Evolutionary conservation across 2,888 invertebrate species (phyloP).

Genomic region (Troilus luridus): DNA sequence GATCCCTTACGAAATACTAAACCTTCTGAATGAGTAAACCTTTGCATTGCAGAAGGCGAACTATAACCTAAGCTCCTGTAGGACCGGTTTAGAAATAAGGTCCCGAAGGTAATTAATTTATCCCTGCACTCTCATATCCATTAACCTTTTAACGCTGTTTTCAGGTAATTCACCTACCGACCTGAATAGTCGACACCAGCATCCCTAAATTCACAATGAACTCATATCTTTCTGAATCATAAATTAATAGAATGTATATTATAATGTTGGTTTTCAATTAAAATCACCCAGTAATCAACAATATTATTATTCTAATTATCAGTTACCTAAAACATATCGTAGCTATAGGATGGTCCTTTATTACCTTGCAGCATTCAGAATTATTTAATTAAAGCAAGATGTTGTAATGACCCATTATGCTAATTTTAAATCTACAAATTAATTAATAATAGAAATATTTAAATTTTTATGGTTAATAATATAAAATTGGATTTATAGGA

Average conservation of each 20-base stretch:
- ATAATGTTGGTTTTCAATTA: background rate
- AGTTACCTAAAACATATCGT: background rate
- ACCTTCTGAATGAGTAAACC: background rate
- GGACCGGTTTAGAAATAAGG: background rate
- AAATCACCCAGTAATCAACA: background rate
- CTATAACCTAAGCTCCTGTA: background rate
- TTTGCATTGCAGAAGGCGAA: background rate
- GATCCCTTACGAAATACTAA: background rate
- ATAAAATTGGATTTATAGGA: too few species aligned
- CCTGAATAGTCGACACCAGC: background rate
- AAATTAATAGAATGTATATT: background rate
- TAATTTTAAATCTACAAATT: background rate
- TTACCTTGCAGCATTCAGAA: background rate
- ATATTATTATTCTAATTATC: background rate
- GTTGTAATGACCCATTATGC: background rate
- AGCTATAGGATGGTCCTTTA: background rate
- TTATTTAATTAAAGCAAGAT: background rate
- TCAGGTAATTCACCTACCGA: background rate
- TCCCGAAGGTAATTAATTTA: background rate
- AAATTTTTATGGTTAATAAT: too few species aligned
- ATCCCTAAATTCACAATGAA: background rate
- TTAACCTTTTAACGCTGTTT: background rate
- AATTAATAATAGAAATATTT: too few species aligned
- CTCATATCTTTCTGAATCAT: background rate
- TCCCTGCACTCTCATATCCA: background rate